Conservation (phyloP, 30 jellyfish, hydroid and myxozoan species). For the Rhopilema esculentum region DNA sequence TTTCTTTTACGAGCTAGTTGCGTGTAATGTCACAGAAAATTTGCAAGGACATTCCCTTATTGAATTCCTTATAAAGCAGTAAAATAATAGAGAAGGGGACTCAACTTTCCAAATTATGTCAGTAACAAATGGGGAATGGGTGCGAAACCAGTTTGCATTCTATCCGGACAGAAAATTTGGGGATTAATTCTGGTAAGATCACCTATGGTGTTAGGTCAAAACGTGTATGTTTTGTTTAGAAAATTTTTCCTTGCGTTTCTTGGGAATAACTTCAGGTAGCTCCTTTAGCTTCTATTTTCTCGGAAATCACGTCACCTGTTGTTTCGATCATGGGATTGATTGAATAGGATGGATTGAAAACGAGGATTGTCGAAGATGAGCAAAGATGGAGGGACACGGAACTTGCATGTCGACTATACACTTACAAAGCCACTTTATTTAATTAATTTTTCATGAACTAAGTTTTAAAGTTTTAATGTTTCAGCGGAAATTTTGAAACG, state of each 20-base stretch:
- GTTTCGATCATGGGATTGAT: background rate
- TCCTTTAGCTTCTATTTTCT: background rate
- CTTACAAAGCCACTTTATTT: background rate
- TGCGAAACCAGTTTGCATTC: background rate
- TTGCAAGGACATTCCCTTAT: too few species aligned
- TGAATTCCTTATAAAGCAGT: too few species aligned
- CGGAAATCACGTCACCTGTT: background rate
- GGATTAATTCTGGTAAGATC: background rate
- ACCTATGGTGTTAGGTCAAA: background rate
- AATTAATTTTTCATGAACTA: background rate
- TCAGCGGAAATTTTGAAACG: background rate
- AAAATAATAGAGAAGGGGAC: too few species aligned
- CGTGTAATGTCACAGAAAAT: too few species aligned
- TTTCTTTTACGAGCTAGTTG: too few species aligned
- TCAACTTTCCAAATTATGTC: background rate
- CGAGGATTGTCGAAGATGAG: background rate
- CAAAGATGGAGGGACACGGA: background rate
- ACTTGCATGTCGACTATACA: background rate
- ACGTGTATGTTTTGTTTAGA: background rate
- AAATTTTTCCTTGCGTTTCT: background rate
- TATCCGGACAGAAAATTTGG: background rate
- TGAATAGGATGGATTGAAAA: background rate
- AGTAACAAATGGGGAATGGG: background rate
- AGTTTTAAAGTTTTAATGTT: background rate
- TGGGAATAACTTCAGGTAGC: background rate